A percentile compares a stretch with the other conserved stretches of the same genome.
Conservation (phyloP, 1,140 invertebrate species). For the Bombus vancouverensis region DNA sequence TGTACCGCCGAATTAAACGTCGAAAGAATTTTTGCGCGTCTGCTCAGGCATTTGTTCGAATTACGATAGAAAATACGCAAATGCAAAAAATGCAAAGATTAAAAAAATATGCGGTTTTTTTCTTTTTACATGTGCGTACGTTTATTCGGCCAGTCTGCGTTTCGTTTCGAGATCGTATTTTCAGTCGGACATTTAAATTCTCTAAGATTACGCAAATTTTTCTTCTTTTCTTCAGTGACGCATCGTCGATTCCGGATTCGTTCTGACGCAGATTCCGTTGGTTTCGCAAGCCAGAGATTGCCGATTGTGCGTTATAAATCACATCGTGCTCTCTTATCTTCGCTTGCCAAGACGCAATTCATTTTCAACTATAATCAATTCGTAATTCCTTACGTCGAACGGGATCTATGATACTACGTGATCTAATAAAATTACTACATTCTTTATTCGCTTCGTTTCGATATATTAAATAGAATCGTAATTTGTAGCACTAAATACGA, state of each 20-base stretch:
- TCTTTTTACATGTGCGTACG: neutral
- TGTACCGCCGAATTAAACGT: neutral
- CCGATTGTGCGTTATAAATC: conserved; percentile 47
- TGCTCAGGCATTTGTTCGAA: rapidly evolving
- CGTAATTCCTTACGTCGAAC: neutral
- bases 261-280: neutral
- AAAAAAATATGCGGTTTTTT: neutral
- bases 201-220: neutral
- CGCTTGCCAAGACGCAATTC: conserved; percentile 9
- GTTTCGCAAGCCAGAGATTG: conserved; percentile 27
- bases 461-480: too few species aligned
- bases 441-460: neutral
- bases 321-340: conserved; percentile 51
- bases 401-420: neutral
- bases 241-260: neutral
- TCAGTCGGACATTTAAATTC: neutral
- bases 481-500: too few species aligned
- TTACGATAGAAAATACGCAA: neutral
- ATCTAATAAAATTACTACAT: neutral
- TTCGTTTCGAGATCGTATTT: neutral
- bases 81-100: neutral
- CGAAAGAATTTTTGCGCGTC: neutral
- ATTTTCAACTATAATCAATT: conserved; percentile 28
- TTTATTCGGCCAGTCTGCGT: neutral
- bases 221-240: neutral